A percentile compares a stretch with the other conserved stretches of the same genome.
Conservation (phyloP, 1,140 invertebrate genomes). For the Dolichoris vasculosae region DNA sequence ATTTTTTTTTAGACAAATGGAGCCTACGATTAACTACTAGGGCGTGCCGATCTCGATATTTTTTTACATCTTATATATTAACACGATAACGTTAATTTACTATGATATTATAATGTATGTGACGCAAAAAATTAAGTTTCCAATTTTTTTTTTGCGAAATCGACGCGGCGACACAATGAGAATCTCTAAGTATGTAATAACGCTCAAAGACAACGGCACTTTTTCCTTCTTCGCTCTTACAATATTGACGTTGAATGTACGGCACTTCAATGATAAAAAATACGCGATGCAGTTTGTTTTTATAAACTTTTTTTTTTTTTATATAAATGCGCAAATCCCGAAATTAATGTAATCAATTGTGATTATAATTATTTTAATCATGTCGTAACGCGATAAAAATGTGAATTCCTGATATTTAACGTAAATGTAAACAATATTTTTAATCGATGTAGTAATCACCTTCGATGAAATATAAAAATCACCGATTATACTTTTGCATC, state of each 20-base stretch:
- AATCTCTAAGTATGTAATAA: slow-evolving; percentile 9
- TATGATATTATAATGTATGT: background rate
- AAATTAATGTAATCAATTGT: slow-evolving; percentile 20
- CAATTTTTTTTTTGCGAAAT: slow-evolving; percentile 28
- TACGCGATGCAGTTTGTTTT: slow-evolving; percentile 23
- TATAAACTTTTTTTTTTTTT: slow-evolving; percentile 35
- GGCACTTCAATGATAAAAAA: slow-evolving; percentile 47
- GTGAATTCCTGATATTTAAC: background rate
- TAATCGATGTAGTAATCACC: background rate
- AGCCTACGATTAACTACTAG: slow-evolving; percentile 19
- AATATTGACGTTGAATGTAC: slow-evolving; percentile 51
- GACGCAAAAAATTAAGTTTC: slow-evolving; percentile 24
- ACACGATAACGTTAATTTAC: background rate
- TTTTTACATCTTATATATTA: slow-evolving; percentile 17
- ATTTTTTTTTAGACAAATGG: background rate
- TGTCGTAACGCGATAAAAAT: background rate
- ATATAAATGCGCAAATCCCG: background rate
- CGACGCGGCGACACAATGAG: slow-evolving; percentile 38
- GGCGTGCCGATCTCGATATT: background rate
- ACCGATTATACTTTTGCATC: background rate
- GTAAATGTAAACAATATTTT: background rate
- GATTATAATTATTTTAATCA: background rate
- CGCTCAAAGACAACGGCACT: slow-evolving; percentile 42
- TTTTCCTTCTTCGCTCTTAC: slow-evolving; percentile 29
- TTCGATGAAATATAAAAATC: background rate